phyloP scores from a whole-genome alignment of 2,888 invertebrate species.

The Parapristionchus giblindavisi region DNA sequence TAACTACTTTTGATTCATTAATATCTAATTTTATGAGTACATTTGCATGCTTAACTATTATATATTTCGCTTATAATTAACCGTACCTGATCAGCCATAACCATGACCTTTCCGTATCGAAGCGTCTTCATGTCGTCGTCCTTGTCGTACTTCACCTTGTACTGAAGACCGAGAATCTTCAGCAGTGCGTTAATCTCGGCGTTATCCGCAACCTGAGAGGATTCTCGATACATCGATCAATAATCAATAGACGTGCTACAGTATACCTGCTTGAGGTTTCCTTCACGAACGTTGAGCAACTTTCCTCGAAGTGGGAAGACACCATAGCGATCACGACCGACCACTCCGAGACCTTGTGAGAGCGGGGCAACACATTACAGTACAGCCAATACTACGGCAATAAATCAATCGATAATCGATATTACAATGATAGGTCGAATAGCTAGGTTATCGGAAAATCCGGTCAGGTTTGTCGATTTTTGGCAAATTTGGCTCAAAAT shows the following conservation, averaged over 20 bases:
- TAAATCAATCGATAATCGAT: too few species aligned
- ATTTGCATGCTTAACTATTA: too few species aligned
- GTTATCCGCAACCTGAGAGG: slow-evolving; percentile 89
- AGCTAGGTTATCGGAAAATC: too few species aligned
- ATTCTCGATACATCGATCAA: background rate
- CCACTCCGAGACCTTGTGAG: slow-evolving; percentile 88
- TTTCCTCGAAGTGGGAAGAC: slow-evolving; percentile 97
- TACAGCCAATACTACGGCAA: too few species aligned
- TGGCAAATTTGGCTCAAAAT: too few species aligned
- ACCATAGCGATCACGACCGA: slow-evolving; percentile 77
- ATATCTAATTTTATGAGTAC: too few species aligned
- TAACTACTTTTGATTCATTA: too few species aligned
- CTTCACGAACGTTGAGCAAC: slow-evolving; percentile 94
- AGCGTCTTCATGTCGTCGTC: slow-evolving; percentile 87
- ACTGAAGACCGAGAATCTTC: slow-evolving; percentile 93
- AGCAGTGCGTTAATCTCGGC: slow-evolving; percentile 94
- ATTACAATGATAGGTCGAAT: too few species aligned
- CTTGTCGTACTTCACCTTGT: slow-evolving; percentile 89
- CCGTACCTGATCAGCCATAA: slow-evolving; percentile 99
- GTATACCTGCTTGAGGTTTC: slow-evolving; percentile 85
- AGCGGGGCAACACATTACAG: too few species aligned
- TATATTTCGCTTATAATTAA: too few species aligned
- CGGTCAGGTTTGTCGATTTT: too few species aligned
- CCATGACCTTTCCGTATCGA: slow-evolving; percentile 95
- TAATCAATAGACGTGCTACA: background rate